Evolutionary conservation across 1,140 invertebrate genomes (phyloP), one percentile per base, ranked within the genome.

Genomic region (Orius laevigatus): DNA sequence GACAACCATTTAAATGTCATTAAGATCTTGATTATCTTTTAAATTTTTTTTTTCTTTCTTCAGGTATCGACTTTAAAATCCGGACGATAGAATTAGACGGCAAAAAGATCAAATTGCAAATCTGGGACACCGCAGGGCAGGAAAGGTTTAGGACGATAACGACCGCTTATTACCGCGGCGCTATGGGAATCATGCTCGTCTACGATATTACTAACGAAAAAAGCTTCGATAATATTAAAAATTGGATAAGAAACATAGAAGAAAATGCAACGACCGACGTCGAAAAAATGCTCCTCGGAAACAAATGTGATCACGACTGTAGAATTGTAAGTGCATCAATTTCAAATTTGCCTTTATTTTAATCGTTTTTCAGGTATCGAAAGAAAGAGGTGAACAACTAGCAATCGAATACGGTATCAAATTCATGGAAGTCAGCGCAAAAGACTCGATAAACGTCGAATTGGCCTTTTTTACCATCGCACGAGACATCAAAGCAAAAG

Each of bases 61-160:
- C 69, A 96, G 93, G 93, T 63, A 96, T 97, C 65, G 93, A 98
- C 70, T 98, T 97, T 70, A 98, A 97, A 74, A 97, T 97, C 66
- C 84, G 92, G 68, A 97, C 92, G 62, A 94, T 97, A 63, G 92
- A 96, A 70, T 73, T 97, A 59, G 87, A 94, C 66, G 91, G 90
- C 33, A 97, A 96, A 67, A 96, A 94, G 73, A 96, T 97, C 51
- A 96, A 96, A 71, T 70, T 96, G 61, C 92, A 96, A 73, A 96
- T 97, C 76, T 96, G 92, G 87, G 91, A 96, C 62, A 97, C 91
- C 52, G 92, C 91, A 19, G 92, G 92, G 1, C 93, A 98, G 67
- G 81, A 90, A 66, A 76, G 94, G 58, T 97, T 97, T 71, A 80
- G 93, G 62, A 97, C 93, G 44, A 98, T 97, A 61, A 97, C 94